Evolutionary conservation across 23 tunicate species (phyloP).

Genomic region (Botrylloides violaceus): DNA sequence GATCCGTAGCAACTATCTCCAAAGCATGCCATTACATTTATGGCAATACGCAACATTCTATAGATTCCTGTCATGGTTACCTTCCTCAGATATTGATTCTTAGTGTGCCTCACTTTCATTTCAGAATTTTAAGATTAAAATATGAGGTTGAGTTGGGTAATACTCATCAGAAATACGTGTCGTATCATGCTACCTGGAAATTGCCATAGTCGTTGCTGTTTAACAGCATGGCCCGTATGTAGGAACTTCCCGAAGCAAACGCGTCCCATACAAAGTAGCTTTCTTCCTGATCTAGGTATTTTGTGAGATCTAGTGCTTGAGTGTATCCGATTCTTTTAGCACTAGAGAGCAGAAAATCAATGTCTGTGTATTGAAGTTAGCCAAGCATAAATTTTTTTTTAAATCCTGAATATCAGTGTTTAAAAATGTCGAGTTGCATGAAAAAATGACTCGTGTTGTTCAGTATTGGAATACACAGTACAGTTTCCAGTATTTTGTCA

Average conservation of each 20-base stretch:
- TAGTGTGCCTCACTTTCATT: too few species aligned
- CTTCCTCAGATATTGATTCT: too few species aligned
- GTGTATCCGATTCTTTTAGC: conserved; percentile 46
- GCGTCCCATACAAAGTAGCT: conserved; percentile 82
- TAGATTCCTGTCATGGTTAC: too few species aligned
- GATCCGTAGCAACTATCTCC: too few species aligned
- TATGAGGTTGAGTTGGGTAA: too few species aligned
- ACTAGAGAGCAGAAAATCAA: conserved; percentile 29
- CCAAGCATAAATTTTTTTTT: not conserved
- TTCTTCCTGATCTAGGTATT: conserved; percentile 51
- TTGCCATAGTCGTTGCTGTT: conserved; percentile 12
- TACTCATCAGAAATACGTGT: too few species aligned
- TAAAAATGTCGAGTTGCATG: not conserved
- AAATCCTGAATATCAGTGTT: not conserved
- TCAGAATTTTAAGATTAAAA: too few species aligned
- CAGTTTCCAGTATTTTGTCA: not conserved
- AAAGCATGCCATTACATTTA: too few species aligned
- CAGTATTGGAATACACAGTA: too few species aligned
- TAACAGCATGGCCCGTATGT: conserved; percentile 66
- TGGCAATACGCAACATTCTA: too few species aligned
- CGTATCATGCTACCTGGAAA: conserved; percentile 27
- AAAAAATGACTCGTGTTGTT: not conserved
- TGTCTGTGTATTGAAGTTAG: too few species aligned
- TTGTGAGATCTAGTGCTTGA: conserved; percentile 77
- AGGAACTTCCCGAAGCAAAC: conserved; percentile 74